These are phyloP conservation scores for Octopus sinensis DNA, from an alignment of 1,140 invertebrate species.

Conservation along the genomic window DNA sequence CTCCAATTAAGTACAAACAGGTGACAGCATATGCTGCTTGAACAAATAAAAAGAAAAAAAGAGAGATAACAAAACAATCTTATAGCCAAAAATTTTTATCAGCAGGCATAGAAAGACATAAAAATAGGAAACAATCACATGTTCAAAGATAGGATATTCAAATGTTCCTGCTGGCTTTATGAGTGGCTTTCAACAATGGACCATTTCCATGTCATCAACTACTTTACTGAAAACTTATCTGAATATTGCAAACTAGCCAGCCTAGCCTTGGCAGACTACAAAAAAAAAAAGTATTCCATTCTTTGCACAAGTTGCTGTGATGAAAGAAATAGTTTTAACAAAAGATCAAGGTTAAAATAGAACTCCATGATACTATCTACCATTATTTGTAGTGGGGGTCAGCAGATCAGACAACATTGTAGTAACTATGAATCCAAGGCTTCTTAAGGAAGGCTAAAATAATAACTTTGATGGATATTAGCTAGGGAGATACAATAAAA, in stretches of 20 bases:
- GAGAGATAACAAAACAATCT: too few species aligned
- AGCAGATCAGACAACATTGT: neutral
- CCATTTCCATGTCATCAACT: constrained; percentile 6
- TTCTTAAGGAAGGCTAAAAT: neutral
- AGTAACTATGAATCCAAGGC: neutral
- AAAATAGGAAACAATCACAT: neutral
- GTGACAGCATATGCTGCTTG: neutral
- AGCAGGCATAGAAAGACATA: neutral
- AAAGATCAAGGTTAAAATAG: constrained; percentile 7
- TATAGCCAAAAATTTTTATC: neutral
- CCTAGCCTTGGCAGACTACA: neutral
- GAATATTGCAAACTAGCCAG: constrained; percentile 2
- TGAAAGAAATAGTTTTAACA: constrained; percentile 3
- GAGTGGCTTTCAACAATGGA: neutral
- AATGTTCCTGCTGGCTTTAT: neutral
- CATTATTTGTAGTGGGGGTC: neutral
- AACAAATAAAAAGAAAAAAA: neutral
- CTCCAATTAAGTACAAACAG: neutral
- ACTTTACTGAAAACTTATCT: neutral
- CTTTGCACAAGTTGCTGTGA: neutral
- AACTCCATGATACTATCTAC: neutral
- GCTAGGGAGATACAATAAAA: too few species aligned
- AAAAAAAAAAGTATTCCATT: neutral
- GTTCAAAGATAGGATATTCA: constrained; percentile 2
- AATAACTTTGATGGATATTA: neutral